Evolutionary conservation across 2,888 invertebrate species (phyloP).

Genomic region (Drosophila cyrtoloma): DNA sequence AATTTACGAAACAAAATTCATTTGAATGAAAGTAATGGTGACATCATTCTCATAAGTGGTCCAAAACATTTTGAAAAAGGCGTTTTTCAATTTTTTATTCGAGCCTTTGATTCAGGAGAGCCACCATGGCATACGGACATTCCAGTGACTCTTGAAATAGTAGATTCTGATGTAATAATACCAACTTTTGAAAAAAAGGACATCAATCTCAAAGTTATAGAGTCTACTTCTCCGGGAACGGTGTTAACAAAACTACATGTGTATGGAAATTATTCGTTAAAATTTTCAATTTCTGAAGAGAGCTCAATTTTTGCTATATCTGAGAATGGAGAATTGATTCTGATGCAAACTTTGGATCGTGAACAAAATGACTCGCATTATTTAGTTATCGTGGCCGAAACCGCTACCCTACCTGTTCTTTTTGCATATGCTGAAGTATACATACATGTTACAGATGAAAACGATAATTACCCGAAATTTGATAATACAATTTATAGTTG

Average conservation of each 20-base stretch:
- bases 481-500: slow-evolving; percentile 93
- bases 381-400: slow-evolving; percentile 90
- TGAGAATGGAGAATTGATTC: slow-evolving; percentile 90
- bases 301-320: slow-evolving; percentile 90
- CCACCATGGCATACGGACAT: slow-evolving; percentile 92
- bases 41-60: slow-evolving; percentile 38
- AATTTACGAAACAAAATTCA: slow-evolving; percentile 89
- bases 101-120: slow-evolving; percentile 93
- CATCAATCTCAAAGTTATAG: slow-evolving; percentile 92
- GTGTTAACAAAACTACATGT: slow-evolving; percentile 89
- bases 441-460: slow-evolving; percentile 94
- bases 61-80: slow-evolving; percentile 87
- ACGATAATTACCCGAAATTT: slow-evolving; percentile 95
- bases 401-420: slow-evolving; percentile 89
- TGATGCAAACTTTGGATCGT: slow-evolving; percentile 91
- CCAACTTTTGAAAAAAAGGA: slow-evolving; percentile 91
- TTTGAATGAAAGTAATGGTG: slow-evolving; percentile 87
- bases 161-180: slow-evolving; percentile 89
- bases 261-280: slow-evolving; percentile 88
- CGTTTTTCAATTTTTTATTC: slow-evolving; percentile 94
- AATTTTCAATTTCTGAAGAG: slow-evolving; percentile 88
- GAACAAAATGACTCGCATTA: slow-evolving; percentile 90
- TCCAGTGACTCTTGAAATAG: slow-evolving; percentile 92
- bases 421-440: slow-evolving; percentile 90
- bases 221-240: slow-evolving; percentile 89